Conservation (phyloP, 23 tunicate genomes). For the Halocynthia aurantium region DNA sequence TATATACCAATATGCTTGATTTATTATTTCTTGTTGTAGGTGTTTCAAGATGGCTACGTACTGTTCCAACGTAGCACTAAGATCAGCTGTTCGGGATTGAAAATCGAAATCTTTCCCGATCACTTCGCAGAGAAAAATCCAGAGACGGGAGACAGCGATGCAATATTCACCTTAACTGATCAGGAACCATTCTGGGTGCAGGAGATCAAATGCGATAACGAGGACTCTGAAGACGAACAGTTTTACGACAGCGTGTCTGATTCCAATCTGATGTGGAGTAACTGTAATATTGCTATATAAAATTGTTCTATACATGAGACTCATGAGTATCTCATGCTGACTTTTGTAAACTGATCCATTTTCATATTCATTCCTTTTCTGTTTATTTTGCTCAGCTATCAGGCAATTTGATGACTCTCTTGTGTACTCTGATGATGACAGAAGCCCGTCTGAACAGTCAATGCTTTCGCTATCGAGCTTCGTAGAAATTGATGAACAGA, state of each 20-base stretch:
- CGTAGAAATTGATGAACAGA: slow-evolving; percentile 62
- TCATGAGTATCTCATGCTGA: too few species aligned
- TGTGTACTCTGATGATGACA: slow-evolving; percentile 19
- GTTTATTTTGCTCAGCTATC: too few species aligned
- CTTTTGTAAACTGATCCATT: too few species aligned
- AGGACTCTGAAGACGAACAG: slow-evolving; percentile 11
- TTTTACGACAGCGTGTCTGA: slow-evolving; percentile 16
- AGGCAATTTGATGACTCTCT: not conserved
- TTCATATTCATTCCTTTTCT: too few species aligned
- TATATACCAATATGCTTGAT: not conserved
- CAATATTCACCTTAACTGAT: slow-evolving; percentile 3
- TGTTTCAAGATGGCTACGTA: slow-evolving; percentile 64
- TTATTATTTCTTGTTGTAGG: not conserved
- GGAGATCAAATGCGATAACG: slow-evolving; percentile 44
- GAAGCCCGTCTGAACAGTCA: slow-evolving; percentile 33
- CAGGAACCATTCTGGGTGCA: slow-evolving; percentile 82
- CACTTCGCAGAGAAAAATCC: slow-evolving; percentile 6
- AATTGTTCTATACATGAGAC: slow-evolving; percentile 1
- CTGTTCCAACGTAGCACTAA: slow-evolving; percentile 32
- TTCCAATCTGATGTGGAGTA: slow-evolving; percentile 6
- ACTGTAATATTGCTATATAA: slow-evolving; percentile 6
- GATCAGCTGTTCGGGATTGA: not conserved
- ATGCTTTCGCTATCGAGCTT: slow-evolving; percentile 57
- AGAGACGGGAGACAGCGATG: not conserved
- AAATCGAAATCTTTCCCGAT: slow-evolving; percentile 22